These are phyloP conservation scores for Channa argus DNA, from an alignment of 2,113 vertebrate species.

Conservation along the genomic window DNA sequence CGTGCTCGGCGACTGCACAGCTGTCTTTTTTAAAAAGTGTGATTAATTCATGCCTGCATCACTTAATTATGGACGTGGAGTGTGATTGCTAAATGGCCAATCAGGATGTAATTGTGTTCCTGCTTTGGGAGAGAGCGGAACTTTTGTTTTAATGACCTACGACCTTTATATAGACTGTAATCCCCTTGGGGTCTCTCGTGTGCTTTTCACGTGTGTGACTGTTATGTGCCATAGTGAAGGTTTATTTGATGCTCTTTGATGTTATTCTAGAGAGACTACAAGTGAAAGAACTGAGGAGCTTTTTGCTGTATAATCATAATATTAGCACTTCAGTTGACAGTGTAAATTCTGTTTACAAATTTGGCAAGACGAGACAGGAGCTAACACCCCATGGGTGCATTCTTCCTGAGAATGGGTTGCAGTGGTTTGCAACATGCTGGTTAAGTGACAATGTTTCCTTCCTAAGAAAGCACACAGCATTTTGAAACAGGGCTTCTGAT, in stretches of 20 bases:
- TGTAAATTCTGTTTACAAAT: constrained; percentile 1
- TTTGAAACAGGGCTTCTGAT: background rate
- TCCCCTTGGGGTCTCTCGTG: constrained; percentile 16
- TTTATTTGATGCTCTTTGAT: constrained; percentile 27
- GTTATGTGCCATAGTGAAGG: constrained; percentile 10
- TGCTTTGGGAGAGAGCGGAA: constrained; percentile 59
- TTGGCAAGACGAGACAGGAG: constrained; percentile 11
- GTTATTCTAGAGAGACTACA: constrained; percentile 4
- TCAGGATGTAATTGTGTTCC: constrained; percentile 79
- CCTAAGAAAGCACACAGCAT: background rate
- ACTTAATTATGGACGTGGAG: constrained; percentile 72
- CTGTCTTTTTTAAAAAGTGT: constrained; percentile 71
- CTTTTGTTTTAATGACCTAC: constrained; percentile 78
- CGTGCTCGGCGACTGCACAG: constrained; percentile 62
- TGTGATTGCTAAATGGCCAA: constrained; percentile 83
- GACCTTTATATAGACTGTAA: constrained; percentile 75
- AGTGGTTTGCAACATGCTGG: constrained; percentile 8
- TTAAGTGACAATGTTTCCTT: constrained; percentile 5
- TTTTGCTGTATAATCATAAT: constrained; percentile 11
- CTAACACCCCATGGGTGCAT: constrained; percentile 24
- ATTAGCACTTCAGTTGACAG: background rate
- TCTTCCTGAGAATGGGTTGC: background rate
- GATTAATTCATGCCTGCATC: constrained; percentile 76
- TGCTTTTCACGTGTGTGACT: constrained; percentile 29
- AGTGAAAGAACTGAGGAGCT: background rate